Percentiles rank a stretch among this genome's conserved stretches.
These are phyloP conservation scores for Astropecten irregularis DNA, from an alignment of 53 echinoderm and acorn worm species.

Conservation along the genomic window DNA sequence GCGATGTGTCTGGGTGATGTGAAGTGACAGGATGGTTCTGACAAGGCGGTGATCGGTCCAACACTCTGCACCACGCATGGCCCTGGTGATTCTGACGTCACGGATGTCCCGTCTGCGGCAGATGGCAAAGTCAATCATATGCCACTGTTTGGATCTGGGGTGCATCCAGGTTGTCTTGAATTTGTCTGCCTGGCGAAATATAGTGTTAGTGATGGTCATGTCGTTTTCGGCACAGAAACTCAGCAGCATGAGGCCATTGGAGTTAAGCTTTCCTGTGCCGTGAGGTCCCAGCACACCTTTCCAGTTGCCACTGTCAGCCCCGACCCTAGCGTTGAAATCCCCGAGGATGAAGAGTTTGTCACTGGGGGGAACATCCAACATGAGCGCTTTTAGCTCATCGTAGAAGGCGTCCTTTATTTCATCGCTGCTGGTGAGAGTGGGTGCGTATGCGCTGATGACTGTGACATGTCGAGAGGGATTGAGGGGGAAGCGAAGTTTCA, in stretches of 20 bases:
- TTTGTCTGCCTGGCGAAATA: constrained; percentile 12
- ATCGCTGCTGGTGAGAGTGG: constrained; percentile 22
- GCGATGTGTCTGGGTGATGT: constrained; percentile 5
- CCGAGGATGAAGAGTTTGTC: constrained; percentile 55
- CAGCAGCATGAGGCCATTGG: constrained; percentile 34
- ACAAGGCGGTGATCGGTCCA: constrained; percentile 28
- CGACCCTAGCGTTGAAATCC: constrained; percentile 59
- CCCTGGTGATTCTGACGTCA: constrained; percentile 33
- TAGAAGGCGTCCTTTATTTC: constrained; percentile 20
- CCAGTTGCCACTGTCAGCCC: constrained; percentile 23
- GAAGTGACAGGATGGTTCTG: neutral
- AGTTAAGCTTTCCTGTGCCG: constrained; percentile 31
- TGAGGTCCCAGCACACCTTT: constrained; percentile 41
- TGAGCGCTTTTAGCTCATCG: neutral
- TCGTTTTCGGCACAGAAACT: neutral
- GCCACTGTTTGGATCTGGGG: constrained; percentile 34
- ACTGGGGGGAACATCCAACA: neutral
- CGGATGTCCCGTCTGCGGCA: neutral
- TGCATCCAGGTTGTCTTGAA: constrained; percentile 44
- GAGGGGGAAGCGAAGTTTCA: constrained; percentile 43
- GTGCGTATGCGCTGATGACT: constrained; percentile 52
- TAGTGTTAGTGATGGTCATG: neutral
- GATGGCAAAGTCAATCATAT: constrained; percentile 25
- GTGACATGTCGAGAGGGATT: neutral
- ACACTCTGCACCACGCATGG: constrained; percentile 27